Percentiles rank a stretch among this genome's conserved stretches.
These are phyloP conservation scores for Nylanderia fulva DNA, from an alignment of 1,140 invertebrate genomes.

Conservation along the genomic window DNA sequence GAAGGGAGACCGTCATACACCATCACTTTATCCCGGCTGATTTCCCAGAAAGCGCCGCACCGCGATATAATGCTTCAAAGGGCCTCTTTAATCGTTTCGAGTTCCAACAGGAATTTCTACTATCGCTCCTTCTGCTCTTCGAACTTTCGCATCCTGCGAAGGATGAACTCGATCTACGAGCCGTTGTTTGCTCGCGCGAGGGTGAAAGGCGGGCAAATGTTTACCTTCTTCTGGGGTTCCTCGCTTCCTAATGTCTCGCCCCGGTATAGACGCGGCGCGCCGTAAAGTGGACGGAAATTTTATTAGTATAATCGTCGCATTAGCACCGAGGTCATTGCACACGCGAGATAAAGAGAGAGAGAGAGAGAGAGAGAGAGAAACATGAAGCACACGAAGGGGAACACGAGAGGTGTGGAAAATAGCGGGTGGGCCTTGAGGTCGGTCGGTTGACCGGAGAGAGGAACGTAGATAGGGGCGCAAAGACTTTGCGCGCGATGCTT, in stretches of 20 bases:
- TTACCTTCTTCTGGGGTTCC: slow-evolving; percentile 74
- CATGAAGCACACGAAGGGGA: background rate
- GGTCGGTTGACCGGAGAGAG: slow-evolving; percentile 26
- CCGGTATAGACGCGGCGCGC: slow-evolving; percentile 31
- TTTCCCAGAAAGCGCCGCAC: slow-evolving; percentile 33
- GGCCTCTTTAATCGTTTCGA: slow-evolving; percentile 68
- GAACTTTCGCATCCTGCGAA: slow-evolving; percentile 52
- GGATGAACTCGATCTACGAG: slow-evolving; percentile 71
- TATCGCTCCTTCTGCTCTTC: slow-evolving; percentile 20
- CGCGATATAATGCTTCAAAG: slow-evolving; percentile 66
- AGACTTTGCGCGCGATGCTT: slow-evolving; percentile 11
- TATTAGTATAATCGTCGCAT: slow-evolving; percentile 73
- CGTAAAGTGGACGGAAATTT: slow-evolving; percentile 75
- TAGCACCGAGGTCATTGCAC: slow-evolving; percentile 48
- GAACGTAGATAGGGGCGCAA: slow-evolving; percentile 20
- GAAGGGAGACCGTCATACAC: slow-evolving; percentile 24
- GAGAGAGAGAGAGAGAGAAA: background rate
- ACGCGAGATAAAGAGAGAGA: background rate
- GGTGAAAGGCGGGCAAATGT: slow-evolving; percentile 72
- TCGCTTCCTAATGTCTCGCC: slow-evolving; percentile 62
- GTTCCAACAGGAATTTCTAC: slow-evolving; percentile 57
- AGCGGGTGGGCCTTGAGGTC: background rate
- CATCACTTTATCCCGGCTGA: slow-evolving; percentile 55
- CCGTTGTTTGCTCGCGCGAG: slow-evolving; percentile 67
- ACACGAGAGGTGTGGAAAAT: slow-evolving; percentile 12